phyloP scores from a whole-genome alignment of 2,888 invertebrate species.

The Hirtodrosophila histrioides region DNA sequence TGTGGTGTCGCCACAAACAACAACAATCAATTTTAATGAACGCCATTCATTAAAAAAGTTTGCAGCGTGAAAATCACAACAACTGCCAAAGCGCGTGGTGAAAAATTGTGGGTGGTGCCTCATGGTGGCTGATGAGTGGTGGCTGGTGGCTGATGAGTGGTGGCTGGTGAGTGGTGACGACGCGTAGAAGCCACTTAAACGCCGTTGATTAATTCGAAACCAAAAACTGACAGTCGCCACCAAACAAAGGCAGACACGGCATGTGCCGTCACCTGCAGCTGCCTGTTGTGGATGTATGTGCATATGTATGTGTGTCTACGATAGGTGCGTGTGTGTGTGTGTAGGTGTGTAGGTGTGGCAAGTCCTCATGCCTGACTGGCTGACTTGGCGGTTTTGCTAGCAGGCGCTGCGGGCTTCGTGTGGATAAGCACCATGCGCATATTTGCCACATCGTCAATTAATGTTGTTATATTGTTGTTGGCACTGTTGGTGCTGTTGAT shows the following conservation, averaged over 20 bases:
- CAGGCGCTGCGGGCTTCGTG: slow-evolving; percentile 33
- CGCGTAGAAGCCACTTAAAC: slow-evolving; percentile 71
- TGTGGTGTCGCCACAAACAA: slow-evolving; percentile 65
- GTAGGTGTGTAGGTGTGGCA: slow-evolving; percentile 39
- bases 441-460: slow-evolving; percentile 66
- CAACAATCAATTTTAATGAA: slow-evolving; percentile 80
- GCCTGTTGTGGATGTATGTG: slow-evolving; percentile 17
- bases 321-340: slow-evolving; percentile 9
- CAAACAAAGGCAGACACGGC: slow-evolving; percentile 60
- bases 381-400: slow-evolving; percentile 59
- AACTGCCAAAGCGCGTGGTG: slow-evolving; percentile 1
- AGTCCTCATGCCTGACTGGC: slow-evolving; percentile 43
- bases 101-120: background rate
- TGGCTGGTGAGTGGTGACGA: slow-evolving; percentile 37
- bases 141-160: slow-evolving; percentile 1
- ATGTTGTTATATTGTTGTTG: slow-evolving; percentile 42
- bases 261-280: slow-evolving; percentile 53
- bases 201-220: slow-evolving; percentile 75
- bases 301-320: slow-evolving; percentile 8
- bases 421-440: slow-evolving; percentile 43
- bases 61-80: slow-evolving; percentile 59
- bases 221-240: slow-evolving; percentile 72
- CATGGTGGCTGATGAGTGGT: slow-evolving; percentile 6
- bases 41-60: slow-evolving; percentile 76
- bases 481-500: slow-evolving; percentile 17